Evolutionary conservation across 1,140 invertebrate genomes (phyloP).

Genomic region (Lineus longissimus): DNA sequence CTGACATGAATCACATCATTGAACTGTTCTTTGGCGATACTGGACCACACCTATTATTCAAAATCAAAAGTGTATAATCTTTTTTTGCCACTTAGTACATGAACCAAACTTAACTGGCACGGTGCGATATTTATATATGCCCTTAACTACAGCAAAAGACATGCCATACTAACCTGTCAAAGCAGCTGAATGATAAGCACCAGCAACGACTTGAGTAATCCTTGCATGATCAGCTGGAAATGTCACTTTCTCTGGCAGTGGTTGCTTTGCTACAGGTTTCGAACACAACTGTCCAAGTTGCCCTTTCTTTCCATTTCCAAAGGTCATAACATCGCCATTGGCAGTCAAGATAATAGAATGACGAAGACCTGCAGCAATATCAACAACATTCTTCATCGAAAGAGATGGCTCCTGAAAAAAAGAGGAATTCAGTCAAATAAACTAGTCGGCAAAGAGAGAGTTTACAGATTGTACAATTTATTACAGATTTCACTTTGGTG

Average conservation of each 20-base stretch:
- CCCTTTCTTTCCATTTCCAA: conserved; percentile 24
- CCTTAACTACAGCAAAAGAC: too few relatives aligned
- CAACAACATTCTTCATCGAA: background rate
- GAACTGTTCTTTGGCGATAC: too few relatives aligned
- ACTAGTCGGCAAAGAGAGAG: background rate
- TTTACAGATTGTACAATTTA: too few relatives aligned
- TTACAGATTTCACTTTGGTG: too few relatives aligned
- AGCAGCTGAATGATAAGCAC: conserved; percentile 22
- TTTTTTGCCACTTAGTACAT: too few relatives aligned
- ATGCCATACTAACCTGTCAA: conserved; percentile 21
- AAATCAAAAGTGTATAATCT: too few relatives aligned
- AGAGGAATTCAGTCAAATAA: background rate
- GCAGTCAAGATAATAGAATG: conserved; percentile 29
- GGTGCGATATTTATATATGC: too few relatives aligned
- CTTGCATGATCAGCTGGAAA: background rate
- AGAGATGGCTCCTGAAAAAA: background rate
- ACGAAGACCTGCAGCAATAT: conserved; percentile 30
- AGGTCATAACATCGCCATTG: conserved; percentile 24
- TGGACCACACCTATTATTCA: too few relatives aligned
- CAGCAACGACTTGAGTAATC: conserved; percentile 10
- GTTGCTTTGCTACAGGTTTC: conserved; percentile 11
- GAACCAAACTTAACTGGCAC: too few relatives aligned
- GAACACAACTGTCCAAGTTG: conserved; percentile 19
- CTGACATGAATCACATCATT: too few relatives aligned
- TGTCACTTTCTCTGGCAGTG: conserved; percentile 18